Conservation (phyloP, 2,888 invertebrate genomes). For the Achlya flavicornis region DNA sequence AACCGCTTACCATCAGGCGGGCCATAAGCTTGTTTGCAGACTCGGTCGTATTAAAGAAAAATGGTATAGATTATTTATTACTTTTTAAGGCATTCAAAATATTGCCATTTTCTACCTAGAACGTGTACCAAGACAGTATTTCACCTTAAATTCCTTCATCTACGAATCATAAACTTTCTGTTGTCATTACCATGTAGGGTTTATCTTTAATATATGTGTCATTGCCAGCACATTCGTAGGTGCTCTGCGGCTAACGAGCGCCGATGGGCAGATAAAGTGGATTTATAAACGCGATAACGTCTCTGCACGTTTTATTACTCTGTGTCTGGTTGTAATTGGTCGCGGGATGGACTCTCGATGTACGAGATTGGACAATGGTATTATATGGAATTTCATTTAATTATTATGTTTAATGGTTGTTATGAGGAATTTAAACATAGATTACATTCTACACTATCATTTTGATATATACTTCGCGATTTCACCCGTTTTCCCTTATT, state of each 20-base stretch:
- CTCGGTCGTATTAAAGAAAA: too few relatives aligned
- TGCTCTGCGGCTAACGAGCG: constrained; percentile 19
- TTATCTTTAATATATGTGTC: constrained; percentile 3
- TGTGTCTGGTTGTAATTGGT: constrained; percentile 53
- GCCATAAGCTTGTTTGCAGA: too few relatives aligned
- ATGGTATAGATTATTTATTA: too few relatives aligned
- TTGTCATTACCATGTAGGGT: background rate
- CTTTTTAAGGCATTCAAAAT: too few relatives aligned
- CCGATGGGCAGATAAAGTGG: constrained; percentile 29
- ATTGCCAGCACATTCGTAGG: constrained; percentile 12
- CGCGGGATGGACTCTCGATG: constrained; percentile 30
- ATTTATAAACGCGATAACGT: constrained; percentile 37
- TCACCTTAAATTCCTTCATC: background rate
- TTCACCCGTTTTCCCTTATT: too few relatives aligned
- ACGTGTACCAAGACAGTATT: background rate
- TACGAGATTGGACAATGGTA: constrained; percentile 16
- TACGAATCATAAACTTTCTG: background rate
- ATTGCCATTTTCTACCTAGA: too few relatives aligned
- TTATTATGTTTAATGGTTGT: background rate
- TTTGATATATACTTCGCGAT: too few relatives aligned
- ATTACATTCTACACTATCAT: too few relatives aligned
- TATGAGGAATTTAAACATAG: background rate
- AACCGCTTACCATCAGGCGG: too few relatives aligned
- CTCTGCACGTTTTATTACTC: constrained; percentile 55
- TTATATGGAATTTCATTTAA: background rate